Evolutionary conservation across 1,140 invertebrate genomes (phyloP).

Genomic region (Drosophila mayri): DNA sequence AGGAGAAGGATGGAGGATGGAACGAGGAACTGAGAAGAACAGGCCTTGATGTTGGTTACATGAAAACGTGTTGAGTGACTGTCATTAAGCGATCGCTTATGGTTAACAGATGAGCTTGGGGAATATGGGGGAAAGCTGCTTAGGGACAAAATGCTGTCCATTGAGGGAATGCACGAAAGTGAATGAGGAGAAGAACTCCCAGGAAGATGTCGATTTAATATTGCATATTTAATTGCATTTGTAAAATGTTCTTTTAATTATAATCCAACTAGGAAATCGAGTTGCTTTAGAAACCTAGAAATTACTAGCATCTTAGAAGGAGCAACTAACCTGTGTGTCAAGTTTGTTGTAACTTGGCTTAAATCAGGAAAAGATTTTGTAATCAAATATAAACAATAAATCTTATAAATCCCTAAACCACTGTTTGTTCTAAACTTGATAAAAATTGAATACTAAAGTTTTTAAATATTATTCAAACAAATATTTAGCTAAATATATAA

Average conservation of each 20-base stretch:
- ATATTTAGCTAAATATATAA: not conserved
- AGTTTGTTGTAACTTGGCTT: not conserved
- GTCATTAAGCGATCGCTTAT: constrained; percentile 22
- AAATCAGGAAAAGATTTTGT: not conserved
- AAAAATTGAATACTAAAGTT: no score
- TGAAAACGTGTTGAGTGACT: constrained; percentile 44
- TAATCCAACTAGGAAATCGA: no score
- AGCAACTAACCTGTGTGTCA: not conserved
- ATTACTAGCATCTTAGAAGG: not conserved
- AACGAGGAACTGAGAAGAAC: constrained; percentile 14
- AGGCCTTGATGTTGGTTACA: constrained; percentile 46
- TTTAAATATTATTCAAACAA: not conserved
- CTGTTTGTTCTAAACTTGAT: not conserved
- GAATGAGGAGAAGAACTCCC: not conserved
- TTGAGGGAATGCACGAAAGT: not conserved
- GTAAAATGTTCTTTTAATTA: not conserved
- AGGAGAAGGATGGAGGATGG: constrained; percentile 4
- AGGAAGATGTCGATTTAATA: not conserved
- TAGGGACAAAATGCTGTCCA: not conserved
- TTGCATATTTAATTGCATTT: not conserved
- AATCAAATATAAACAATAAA: no score
- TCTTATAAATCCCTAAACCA: fast-evolving
- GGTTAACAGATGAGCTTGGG: constrained; percentile 8
- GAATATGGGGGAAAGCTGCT: constrained; percentile 36
- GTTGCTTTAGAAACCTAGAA: not conserved